These are phyloP conservation scores for Chaenogobius annularis DNA, from an alignment of 2,113 vertebrate genomes.

Conservation along the genomic window DNA sequence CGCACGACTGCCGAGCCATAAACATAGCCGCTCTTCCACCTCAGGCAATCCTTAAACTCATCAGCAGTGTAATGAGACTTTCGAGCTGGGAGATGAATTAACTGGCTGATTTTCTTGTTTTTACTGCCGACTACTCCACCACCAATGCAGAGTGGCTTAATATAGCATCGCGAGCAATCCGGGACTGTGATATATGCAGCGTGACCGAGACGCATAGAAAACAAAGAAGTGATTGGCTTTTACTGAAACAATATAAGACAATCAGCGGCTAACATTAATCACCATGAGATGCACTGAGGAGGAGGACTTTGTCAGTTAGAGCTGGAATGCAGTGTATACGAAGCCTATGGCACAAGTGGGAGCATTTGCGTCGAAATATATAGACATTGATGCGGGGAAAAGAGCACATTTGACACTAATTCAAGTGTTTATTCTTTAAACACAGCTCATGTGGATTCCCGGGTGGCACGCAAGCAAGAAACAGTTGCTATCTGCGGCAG, in stretches of 20 bases:
- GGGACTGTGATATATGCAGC: constrained; percentile 44
- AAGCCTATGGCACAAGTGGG: neutral
- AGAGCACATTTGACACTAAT: neutral
- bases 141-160: constrained; percentile 38
- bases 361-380: neutral
- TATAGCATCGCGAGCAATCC: constrained; percentile 27
- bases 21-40: constrained; percentile 62
- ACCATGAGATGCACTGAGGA: constrained; percentile 6
- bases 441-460: constrained; percentile 8
- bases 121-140: constrained; percentile 11
- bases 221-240: constrained; percentile 30
- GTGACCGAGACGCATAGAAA: constrained; percentile 28
- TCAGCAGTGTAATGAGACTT: constrained; percentile 79
- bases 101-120: constrained; percentile 69
- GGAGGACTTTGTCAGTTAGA: constrained; percentile 8
- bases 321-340: constrained; percentile 10
- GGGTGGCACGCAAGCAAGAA: constrained; percentile 1
- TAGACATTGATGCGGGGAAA: neutral
- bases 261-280: constrained; percentile 28
- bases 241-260: constrained; percentile 24
- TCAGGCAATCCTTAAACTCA: constrained; percentile 74
- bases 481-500: constrained; percentile 7
- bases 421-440: constrained; percentile 9
- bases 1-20: constrained; percentile 62
- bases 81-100: constrained; percentile 80